Evolutionary conservation across 1,140 invertebrate species (phyloP).

Genomic region (Tetragonula clypearis): DNA sequence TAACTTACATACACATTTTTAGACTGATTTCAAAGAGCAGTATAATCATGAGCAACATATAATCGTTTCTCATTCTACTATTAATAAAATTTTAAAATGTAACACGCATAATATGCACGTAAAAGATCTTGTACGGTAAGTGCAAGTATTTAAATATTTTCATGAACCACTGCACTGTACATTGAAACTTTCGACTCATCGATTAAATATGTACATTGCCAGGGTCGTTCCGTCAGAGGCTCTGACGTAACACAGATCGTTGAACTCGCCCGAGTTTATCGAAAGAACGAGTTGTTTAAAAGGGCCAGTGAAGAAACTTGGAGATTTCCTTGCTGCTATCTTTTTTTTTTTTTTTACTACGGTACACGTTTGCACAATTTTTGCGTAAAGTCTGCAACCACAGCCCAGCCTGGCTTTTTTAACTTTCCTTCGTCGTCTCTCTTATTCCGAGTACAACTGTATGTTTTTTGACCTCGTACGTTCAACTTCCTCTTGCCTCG

Average conservation of each 20-base stretch:
- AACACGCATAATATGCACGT: no score
- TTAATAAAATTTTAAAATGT: no score
- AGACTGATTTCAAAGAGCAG: no score
- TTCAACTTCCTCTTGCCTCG: not conserved
- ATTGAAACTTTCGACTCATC: not conserved
- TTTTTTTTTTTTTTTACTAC: not conserved
- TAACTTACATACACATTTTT: no score
- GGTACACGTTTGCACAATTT: not conserved
- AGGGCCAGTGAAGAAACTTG: not conserved
- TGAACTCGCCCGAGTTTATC: not conserved
- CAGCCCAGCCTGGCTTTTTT: no score
- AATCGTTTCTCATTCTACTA: no score
- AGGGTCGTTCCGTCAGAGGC: not conserved
- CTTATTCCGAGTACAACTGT: not conserved
- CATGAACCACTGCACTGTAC: no score
- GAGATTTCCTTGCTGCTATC: not conserved
- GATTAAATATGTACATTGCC: not conserved
- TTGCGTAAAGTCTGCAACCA: not conserved
- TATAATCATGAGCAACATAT: no score
- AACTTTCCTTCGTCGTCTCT: conserved; percentile 1
- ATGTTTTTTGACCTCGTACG: not conserved
- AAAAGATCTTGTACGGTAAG: no score
- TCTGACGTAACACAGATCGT: not conserved
- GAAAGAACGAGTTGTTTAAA: not conserved
- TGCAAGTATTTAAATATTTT: not conserved